Percentiles rank a stretch among this genome's conserved stretches.
Conservation (phyloP, 2,797 vertebrate genomes). For the Chaetophractus vellerosus region DNA sequence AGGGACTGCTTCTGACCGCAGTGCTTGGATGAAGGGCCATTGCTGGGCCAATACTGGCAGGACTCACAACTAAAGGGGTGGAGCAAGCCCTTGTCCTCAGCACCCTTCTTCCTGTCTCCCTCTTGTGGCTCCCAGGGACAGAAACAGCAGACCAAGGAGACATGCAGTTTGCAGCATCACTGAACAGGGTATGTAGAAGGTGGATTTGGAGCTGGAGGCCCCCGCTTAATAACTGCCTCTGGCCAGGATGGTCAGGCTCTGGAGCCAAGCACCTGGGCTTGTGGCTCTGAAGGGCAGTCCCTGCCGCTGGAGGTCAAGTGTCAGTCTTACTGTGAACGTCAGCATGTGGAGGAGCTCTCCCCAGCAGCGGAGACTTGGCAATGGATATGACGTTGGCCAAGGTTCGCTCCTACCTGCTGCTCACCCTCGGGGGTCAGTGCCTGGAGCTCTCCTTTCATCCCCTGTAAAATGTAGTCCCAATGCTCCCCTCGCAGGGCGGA, state of each 20-base stretch:
- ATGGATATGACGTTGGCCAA: neutral
- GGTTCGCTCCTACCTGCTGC: neutral
- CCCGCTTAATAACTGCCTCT: neutral
- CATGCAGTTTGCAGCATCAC: neutral
- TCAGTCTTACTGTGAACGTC: neutral
- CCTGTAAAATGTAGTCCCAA: neutral
- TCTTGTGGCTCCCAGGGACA: neutral
- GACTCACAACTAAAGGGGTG: neutral
- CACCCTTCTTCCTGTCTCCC: neutral
- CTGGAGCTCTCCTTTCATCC: neutral
- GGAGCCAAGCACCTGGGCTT: neutral
- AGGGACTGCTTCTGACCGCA: too few relatives aligned
- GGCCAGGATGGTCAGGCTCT: too few relatives aligned
- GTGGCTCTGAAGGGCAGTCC: neutral
- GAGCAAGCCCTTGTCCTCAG: neutral
- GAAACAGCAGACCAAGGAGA: neutral
- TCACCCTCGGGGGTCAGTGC: neutral
- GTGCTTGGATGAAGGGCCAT: rapidly evolving
- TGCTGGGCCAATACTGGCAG: neutral
- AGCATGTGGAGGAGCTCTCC: neutral
- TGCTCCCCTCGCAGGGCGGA: neutral
- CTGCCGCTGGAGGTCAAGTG: neutral
- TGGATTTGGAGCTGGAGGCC: neutral
- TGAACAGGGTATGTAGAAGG: neutral
- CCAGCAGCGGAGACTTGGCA: neutral